Conservation (phyloP, 2,888 invertebrate genomes). For the Caenorhabditis sulstoni region DNA sequence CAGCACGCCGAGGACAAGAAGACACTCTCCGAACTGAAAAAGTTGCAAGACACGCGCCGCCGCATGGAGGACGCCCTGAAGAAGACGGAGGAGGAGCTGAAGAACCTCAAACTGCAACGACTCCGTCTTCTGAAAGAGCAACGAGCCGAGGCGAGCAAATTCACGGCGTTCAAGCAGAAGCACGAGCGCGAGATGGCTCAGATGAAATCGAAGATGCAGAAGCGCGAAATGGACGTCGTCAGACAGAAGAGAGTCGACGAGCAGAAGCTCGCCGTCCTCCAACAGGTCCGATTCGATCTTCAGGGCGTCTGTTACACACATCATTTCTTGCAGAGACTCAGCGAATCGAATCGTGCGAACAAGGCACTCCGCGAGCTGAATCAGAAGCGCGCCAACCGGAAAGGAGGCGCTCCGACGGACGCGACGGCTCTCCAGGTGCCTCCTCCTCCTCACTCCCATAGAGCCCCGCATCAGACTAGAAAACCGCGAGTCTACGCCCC, state of each 20-base stretch:
- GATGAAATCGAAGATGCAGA: constrained; percentile 67
- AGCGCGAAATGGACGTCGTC: constrained; percentile 61
- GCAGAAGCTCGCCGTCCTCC: constrained; percentile 65
- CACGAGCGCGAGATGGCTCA: constrained; percentile 65
- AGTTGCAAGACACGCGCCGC: constrained; percentile 51
- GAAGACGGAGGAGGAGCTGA: constrained; percentile 62
- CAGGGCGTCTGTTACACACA: no score
- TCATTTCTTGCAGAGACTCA: constrained; percentile 43
- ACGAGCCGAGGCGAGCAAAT: constrained; percentile 63
- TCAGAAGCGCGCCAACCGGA: constrained; percentile 47
- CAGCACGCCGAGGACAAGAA: constrained; percentile 60
- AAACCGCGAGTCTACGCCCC: no score
- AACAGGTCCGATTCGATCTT: constrained; percentile 23
- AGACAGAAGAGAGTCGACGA: constrained; percentile 57
- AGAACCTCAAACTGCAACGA: constrained; percentile 59
- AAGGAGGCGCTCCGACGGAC: constrained; percentile 30
- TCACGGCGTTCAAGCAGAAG: constrained; percentile 55
- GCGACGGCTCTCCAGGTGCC: constrained; percentile 44
- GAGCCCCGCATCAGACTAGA: no score
- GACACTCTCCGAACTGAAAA: constrained; percentile 56
- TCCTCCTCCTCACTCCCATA: background rate
- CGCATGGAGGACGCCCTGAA: constrained; percentile 52
- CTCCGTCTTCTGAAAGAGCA: constrained; percentile 63
- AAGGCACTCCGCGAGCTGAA: constrained; percentile 53
- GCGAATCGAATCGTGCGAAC: constrained; percentile 52